Base-by-base conservation (phyloP, 2,797 vertebrate species). In the Lagorchestes hirsutus region DNA sequence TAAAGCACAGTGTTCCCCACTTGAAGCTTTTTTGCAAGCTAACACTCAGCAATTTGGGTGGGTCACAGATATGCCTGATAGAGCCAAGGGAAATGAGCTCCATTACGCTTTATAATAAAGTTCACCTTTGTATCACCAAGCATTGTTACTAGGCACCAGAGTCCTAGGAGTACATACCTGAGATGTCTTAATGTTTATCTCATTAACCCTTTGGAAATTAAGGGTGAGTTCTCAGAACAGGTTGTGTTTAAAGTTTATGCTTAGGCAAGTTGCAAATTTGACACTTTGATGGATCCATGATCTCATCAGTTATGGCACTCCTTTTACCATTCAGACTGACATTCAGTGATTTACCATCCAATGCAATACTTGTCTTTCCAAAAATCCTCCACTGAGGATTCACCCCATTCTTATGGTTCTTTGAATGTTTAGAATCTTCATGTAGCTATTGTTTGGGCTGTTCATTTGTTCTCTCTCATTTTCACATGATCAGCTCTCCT, bases 31-130 rank as follows among this genome's bases (percentile, higher is more conserved):
- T 67, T 98, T 90, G 54, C 98, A 97, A 98, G 97, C 94, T 95
- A 97, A 96, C 97, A 98, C 98, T 99, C 98, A 98, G 98, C 98
- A 98, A 92, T 98, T 98, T 97, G 97, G 95, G 18, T 94, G 95
- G 97, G 90, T 97, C 98, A 93, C 56, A 94, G 97, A 98, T 95
- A 92, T 62, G 95, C 96, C 94, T 96, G 97, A 95, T 93, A 96
- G 96, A 98, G 95, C 62, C 95, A 92, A 96, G 92, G 96, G 90
- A 97, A 98, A 98, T 96, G 95, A 98, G 96, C 92, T 93, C 0
- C 95, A 97, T 97, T 96, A 90, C 95, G 82, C 55, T 97, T 96
- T 74, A 96, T 97, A 96, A 95, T 55, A 91, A 92, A 96, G 93
- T 97, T 98, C 93, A 93, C 27, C 0, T 91, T 92, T 91, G 4